Evolutionary conservation across 2,888 invertebrate species (phyloP).

Genomic region (Siphonodentalium dalli): DNA sequence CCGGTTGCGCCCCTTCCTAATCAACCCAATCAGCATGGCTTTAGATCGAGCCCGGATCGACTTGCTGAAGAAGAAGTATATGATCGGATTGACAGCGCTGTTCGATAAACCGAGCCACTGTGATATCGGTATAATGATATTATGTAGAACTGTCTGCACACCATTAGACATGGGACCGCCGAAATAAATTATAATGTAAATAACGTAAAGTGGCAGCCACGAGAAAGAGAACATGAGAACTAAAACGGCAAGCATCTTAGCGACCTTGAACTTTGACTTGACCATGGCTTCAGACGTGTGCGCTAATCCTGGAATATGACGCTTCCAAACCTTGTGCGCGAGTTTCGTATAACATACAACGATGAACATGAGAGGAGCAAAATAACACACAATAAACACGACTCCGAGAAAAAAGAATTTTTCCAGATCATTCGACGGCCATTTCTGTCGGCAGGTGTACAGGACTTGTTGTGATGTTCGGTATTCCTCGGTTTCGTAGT

Average conservation of each 20-base stretch:
- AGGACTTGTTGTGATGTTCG: constrained; percentile 9
- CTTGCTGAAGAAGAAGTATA: constrained; percentile 93
- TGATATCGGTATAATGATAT: constrained; percentile 76
- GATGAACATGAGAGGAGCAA: constrained; percentile 87
- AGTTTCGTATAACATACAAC: constrained; percentile 89
- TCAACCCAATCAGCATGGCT: constrained; percentile 17
- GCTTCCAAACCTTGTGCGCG: constrained; percentile 86
- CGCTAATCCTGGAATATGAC: constrained; percentile 87
- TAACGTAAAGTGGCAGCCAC: constrained; percentile 88
- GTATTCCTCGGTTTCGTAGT: constrained; percentile 72
- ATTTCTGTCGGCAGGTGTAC: constrained; percentile 65
- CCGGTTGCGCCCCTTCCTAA: too few species aligned
- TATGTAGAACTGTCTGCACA: constrained; percentile 71
- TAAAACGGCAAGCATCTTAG: constrained; percentile 91
- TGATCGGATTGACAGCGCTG: constrained; percentile 93
- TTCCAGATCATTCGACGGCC: constrained; percentile 84
- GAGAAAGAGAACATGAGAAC: constrained; percentile 90
- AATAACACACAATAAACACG: constrained; percentile 86
- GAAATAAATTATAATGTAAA: constrained; percentile 73
- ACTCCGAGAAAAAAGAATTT: constrained; percentile 85
- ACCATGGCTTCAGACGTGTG: constrained; percentile 66
- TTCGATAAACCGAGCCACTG: constrained; percentile 94
- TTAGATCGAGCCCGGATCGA: constrained; percentile 87
- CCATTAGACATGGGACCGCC: constrained; percentile 70
- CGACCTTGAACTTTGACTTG: constrained; percentile 90